Base-by-base conservation (phyloP, 2,113 vertebrate genomes). In the Festucalex cinctus region DNA sequence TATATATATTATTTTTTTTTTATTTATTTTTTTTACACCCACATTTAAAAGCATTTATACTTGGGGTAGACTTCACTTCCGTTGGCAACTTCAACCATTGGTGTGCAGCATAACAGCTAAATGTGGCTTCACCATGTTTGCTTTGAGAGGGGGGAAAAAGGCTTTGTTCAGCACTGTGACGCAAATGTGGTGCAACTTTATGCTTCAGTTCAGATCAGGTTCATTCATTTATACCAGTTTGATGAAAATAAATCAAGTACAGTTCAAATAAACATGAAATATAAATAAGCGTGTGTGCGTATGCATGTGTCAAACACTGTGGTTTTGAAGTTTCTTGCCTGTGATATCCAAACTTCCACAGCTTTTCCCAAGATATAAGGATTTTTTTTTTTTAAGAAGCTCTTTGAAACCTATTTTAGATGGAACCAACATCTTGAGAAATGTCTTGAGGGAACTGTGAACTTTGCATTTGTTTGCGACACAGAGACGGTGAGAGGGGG, bases 281-380 rank as follows among this genome's bases (percentile, higher is more conserved):
- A 39, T 35, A 19, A 2, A 8, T 60, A 2, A 19, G 43, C 26
- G n/a, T 54, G 51, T 59, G 35, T 63, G 24, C 39, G 19, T 32
- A 43, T 61, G 63, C 39, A 26, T 59, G 56, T 65, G 41, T 62
- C 54, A 72, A n/a, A 58, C 32, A 5, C 46, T 37, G 51, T 66
- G 39, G 48, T 57, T 78, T 80, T 82, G 73, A 86, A 76, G 73
- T 84, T 77, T 75, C 67, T 75, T 53, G 28, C 53, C 65, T 66
- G 76, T 53, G 74, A 81, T 84, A 80, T 67, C 48, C 28, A 83
- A 83, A 80, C 78, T 80, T 76, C 63, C 51, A 69, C 46, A 56
- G 70, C 65, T 75, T 75, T 73, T 81, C 74, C 72, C 83, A 64
- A 73, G 79, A 82, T 71, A 60, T 73, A 48, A 65, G 48, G 49